phyloP scores from a whole-genome alignment of 30 jellyfish, hydroid and myxozoan species.

The Haliclystus octoradiatus region DNA sequence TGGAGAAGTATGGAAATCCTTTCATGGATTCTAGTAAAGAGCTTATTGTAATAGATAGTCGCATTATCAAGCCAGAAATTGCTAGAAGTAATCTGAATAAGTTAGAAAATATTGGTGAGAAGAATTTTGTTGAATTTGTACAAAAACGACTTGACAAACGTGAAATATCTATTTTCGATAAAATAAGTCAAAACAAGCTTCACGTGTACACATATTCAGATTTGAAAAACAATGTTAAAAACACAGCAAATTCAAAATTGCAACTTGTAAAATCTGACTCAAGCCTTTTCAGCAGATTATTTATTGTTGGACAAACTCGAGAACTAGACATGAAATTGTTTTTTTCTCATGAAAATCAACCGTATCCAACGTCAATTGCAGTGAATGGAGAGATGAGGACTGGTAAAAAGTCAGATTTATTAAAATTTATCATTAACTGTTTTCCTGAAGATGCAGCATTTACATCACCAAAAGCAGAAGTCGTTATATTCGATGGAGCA shows the following conservation, averaged over 20 bases:
- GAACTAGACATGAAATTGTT: slow-evolving; percentile 32
- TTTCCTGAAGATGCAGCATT: not conserved
- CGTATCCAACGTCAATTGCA: slow-evolving; percentile 42
- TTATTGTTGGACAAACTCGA: slow-evolving; percentile 36
- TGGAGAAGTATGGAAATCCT: slow-evolving; percentile 41
- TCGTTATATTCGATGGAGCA: slow-evolving; percentile 50
- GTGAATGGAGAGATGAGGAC: slow-evolving; percentile 43
- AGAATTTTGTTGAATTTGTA: slow-evolving; percentile 11
- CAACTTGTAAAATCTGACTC: slow-evolving; percentile 17
- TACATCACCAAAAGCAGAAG: not conserved
- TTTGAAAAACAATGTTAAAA: slow-evolving; percentile 2
- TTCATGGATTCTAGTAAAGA: slow-evolving; percentile 30
- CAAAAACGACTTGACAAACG: slow-evolving; percentile 5
- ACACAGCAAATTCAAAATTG: slow-evolving; percentile 12
- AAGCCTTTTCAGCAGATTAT: slow-evolving; percentile 27
- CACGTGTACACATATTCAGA: slow-evolving; percentile 14
- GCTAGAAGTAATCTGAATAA: not conserved
- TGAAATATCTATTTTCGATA: slow-evolving; percentile 20
- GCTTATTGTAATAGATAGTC: slow-evolving; percentile 18
- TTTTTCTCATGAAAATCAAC: slow-evolving; percentile 25
- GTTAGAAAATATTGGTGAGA: slow-evolving; percentile 13
- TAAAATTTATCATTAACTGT: too few relatives aligned
- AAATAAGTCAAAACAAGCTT: slow-evolving; percentile 20
- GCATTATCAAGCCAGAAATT: slow-evolving; percentile 7
- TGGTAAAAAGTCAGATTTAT: not conserved